Percentiles rank a stretch among this genome's conserved stretches.
phyloP scores from a whole-genome alignment of 2,888 invertebrate genomes.

The Cabera pusaria region DNA sequence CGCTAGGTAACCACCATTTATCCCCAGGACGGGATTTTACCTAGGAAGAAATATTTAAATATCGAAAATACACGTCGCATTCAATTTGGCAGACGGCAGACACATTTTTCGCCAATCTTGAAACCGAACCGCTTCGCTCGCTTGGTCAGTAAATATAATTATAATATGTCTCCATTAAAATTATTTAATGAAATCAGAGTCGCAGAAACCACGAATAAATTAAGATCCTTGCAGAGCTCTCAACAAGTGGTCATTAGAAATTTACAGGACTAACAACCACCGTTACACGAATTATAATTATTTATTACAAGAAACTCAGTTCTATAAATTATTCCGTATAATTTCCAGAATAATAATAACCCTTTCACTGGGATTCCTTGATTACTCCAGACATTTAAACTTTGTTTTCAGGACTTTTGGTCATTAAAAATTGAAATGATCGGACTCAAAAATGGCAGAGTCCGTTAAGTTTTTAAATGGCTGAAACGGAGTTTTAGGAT shows the following conservation, averaged over 20 bases:
- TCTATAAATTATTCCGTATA: slow-evolving; percentile 44
- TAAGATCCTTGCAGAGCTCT: slow-evolving; percentile 2
- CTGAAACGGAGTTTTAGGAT: slow-evolving; percentile 11
- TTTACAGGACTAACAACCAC: slow-evolving; percentile 1
- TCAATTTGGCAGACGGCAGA: not conserved
- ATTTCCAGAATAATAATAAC: slow-evolving; percentile 62
- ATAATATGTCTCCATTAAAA: too few relatives aligned
- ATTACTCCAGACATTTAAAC: slow-evolving; percentile 42
- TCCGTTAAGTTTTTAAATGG: slow-evolving; percentile 15
- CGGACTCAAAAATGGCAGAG: slow-evolving; percentile 16
- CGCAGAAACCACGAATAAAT: slow-evolving; percentile 15
- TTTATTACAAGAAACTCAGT: slow-evolving; percentile 35
- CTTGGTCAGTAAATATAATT: too few relatives aligned
- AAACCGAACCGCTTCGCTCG: too few relatives aligned
- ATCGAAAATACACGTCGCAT: not conserved
- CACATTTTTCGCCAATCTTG: too few relatives aligned
- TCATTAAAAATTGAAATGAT: slow-evolving; percentile 33
- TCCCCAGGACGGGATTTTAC: slow-evolving; percentile 1
- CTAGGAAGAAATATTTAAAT: slow-evolving; percentile 1
- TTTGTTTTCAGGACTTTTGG: slow-evolving; percentile 36
- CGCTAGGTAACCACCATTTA: too few relatives aligned
- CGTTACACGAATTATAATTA: slow-evolving; percentile 11
- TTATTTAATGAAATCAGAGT: slow-evolving; percentile 7
- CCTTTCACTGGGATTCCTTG: slow-evolving; percentile 42
- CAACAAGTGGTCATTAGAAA: slow-evolving; percentile 9